These are phyloP conservation scores for Thrips palmi DNA, from an alignment of 1,140 invertebrate genomes.

Conservation along the genomic window DNA sequence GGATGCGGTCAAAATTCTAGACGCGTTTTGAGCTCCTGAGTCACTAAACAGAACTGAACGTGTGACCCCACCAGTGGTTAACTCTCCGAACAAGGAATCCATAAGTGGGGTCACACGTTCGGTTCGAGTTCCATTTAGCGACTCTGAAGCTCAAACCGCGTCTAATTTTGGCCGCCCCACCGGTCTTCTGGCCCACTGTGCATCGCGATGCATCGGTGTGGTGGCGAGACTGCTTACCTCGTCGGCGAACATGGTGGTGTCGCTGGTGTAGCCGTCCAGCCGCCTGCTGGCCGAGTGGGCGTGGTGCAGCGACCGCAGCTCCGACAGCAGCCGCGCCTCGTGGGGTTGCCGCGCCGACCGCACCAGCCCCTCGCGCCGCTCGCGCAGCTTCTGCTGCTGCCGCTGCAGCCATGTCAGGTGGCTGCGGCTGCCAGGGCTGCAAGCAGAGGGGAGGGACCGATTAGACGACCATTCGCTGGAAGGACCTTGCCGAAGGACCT, in stretches of 20 bases:
- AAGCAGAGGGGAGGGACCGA: slow-evolving; percentile 21
- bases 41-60: no score
- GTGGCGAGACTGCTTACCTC: no score
- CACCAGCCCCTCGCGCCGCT: slow-evolving; percentile 41
- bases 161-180: no score
- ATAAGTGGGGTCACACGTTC: no score
- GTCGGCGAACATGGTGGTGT: slow-evolving; percentile 55
- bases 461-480: slow-evolving; percentile 19
- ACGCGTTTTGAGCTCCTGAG: no score
- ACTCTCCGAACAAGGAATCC: no score
- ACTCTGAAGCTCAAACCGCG: no score
- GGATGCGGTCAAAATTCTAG: no score
- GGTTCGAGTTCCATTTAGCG: slow-evolving; percentile 20
- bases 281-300: slow-evolving; percentile 25
- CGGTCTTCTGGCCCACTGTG: no score
- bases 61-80: no score
- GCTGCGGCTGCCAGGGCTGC: slow-evolving; percentile 20
- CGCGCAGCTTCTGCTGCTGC: slow-evolving; percentile 55
- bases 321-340: slow-evolving; percentile 39
- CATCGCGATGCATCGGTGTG: slow-evolving; percentile 23
- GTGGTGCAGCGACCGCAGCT: slow-evolving; percentile 33
- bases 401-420: slow-evolving; percentile 55
- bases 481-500: slow-evolving; percentile 15
- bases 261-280: slow-evolving; percentile 44
- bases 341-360: slow-evolving; percentile 48